Conservation (phyloP, 2,113 vertebrate genomes). For the Ranitomeya imitator region DNA sequence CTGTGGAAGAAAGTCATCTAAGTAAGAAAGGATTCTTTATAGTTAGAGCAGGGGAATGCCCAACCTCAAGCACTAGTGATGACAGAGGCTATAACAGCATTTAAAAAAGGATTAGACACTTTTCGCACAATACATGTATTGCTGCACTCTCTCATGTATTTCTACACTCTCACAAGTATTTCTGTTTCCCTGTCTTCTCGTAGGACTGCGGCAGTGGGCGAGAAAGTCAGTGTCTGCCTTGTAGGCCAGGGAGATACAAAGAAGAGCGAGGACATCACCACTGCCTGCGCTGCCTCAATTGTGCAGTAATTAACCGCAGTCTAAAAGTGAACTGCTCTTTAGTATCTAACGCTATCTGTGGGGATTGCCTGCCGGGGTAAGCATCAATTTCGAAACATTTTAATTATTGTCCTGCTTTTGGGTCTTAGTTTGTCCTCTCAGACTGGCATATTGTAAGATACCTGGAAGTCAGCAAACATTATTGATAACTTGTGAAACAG, state of each 20-base stretch:
- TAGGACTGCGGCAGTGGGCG: conserved; percentile 78
- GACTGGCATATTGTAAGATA: background rate
- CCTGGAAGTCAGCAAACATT: background rate
- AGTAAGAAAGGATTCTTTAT: no score
- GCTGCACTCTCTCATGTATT: no score
- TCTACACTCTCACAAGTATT: background rate
- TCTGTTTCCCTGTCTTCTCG: background rate
- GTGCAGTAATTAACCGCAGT: conserved; percentile 74
- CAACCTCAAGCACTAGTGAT: no score
- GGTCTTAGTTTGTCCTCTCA: background rate
- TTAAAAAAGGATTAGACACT: background rate
- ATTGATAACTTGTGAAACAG: no score
- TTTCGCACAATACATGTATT: background rate
- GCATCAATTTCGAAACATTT: conserved; percentile 6
- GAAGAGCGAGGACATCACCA: conserved; percentile 74
- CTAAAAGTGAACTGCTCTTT: conserved; percentile 74
- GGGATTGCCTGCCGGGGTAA: conserved; percentile 80
- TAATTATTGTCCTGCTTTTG: background rate
- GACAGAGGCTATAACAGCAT: no score
- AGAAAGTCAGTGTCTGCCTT: conserved; percentile 68
- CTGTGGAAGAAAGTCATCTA: no score
- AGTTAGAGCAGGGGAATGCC: no score
- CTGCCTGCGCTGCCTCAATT: conserved; percentile 79
- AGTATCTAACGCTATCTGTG: conserved; percentile 72
- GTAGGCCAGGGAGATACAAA: conserved; percentile 77